These are phyloP conservation scores for Caenorhabditis panamensis DNA, from an alignment of 2,888 invertebrate species.

Conservation along the genomic window DNA sequence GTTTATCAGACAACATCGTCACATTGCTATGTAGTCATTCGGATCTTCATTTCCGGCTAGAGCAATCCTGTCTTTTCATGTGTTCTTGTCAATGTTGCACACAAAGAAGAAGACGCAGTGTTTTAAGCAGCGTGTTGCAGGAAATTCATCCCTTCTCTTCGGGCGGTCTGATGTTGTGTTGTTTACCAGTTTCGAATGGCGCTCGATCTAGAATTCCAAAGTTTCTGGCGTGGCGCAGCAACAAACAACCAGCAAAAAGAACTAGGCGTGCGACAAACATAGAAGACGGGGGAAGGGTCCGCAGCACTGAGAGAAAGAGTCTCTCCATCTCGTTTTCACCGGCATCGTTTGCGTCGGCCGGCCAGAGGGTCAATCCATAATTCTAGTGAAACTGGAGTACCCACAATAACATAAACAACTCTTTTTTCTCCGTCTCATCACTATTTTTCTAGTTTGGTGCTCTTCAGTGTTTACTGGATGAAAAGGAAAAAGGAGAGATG, in stretches of 20 bases:
- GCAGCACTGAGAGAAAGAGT: conserved; percentile 19
- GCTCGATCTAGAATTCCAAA: conserved; percentile 56
- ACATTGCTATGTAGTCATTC: neutral
- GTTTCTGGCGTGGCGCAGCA: conserved; percentile 50
- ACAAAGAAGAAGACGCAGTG: conserved; percentile 28
- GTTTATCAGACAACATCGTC: no score
- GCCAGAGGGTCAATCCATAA: conserved; percentile 38
- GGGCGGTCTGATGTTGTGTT: conserved; percentile 54
- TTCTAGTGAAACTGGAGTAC: conserved; percentile 51
- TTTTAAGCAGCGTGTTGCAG: conserved; percentile 21
- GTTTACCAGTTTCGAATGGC: conserved; percentile 58
- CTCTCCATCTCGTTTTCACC: conserved; percentile 21
- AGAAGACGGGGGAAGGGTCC: conserved; percentile 17
- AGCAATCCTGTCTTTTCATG: conserved; percentile 10
- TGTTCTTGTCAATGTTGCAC: conserved; percentile 42
- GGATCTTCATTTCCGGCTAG: neutral
- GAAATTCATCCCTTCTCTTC: conserved; percentile 31
- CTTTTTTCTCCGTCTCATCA: conserved; percentile 38
- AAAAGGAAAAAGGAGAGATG: conserved; percentile 9
- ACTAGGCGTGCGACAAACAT: conserved; percentile 34
- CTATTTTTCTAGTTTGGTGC: conserved; percentile 54
- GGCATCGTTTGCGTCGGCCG: conserved; percentile 8
- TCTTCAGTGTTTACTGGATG: conserved; percentile 46
- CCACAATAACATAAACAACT: conserved; percentile 54
- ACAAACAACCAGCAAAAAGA: conserved; percentile 56